A percentile compares a stretch with the other conserved stretches of the same genome.
phyloP scores from a whole-genome alignment of 2,113 vertebrate genomes.

The Corynorhinus townsendii region DNA sequence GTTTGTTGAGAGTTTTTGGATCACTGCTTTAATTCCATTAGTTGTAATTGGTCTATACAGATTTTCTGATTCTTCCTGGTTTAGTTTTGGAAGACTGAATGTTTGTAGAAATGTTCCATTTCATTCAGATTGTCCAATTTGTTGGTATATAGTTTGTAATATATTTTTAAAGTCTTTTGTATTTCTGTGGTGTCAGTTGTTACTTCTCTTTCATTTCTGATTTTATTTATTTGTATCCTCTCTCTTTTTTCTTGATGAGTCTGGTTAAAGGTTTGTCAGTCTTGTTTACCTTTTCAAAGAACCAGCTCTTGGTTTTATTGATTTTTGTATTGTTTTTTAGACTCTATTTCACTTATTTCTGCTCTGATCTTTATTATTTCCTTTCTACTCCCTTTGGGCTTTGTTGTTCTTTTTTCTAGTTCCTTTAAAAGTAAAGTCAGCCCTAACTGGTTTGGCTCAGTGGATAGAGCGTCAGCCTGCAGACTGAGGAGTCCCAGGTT shows the following conservation, averaged over 20 bases:
- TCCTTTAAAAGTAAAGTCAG: neutral
- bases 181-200: neutral
- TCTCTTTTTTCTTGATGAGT: neutral
- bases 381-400: neutral
- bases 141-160: neutral
- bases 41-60: neutral
- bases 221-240: neutral
- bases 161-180: neutral
- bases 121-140: neutral
- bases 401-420: neutral
- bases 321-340: neutral
- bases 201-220: neutral
- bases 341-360: neutral
- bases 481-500: no score
- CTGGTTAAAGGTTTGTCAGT: neutral
- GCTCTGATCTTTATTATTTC: neutral
- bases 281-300: neutral
- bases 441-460: no score
- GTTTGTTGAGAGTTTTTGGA: neutral
- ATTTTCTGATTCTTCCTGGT: neutral
- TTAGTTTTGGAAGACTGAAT: neutral
- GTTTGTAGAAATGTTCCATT: neutral
- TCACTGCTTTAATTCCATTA: neutral
- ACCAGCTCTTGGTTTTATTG: neutral
- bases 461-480: no score